Conservation (phyloP, 2,113 vertebrate genomes). For the Epinephelus cyanopodus region DNA sequence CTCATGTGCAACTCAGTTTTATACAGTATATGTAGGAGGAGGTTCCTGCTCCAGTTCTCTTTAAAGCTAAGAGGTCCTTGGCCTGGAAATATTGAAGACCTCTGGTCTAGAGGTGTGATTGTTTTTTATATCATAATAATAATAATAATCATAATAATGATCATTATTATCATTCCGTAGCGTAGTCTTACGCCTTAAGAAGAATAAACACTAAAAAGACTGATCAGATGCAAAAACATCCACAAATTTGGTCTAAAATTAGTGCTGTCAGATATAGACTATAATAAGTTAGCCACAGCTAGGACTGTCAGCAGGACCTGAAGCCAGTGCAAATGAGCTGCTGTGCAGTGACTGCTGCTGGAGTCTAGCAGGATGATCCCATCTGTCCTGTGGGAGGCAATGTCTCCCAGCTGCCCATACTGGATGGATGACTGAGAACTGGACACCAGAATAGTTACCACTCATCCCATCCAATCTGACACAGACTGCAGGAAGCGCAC, state of each 20-base stretch:
- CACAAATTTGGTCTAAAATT: not conserved
- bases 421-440: constrained; percentile 41
- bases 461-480: constrained; percentile 40
- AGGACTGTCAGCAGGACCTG: not conserved
- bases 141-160: not conserved
- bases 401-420: constrained; percentile 6
- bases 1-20: too few relatives aligned
- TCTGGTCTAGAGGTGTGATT: not conserved
- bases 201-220: not conserved
- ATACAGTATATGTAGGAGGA: too few relatives aligned
- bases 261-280: not conserved
- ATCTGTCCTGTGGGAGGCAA: constrained; percentile 56
- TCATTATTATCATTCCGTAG: too few relatives aligned
- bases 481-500: constrained; percentile 59
- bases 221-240: not conserved
- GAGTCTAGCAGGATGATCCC: constrained; percentile 46
- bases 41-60: too few relatives aligned
- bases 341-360: not conserved
- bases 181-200: too few relatives aligned
- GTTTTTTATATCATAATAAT: not conserved
- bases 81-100: too few relatives aligned
- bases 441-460: constrained; percentile 22
- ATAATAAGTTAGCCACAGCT: not conserved
- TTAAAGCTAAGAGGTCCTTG: too few relatives aligned
- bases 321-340: not conserved